Evolutionary conservation across 2,113 vertebrate genomes (phyloP).

Genomic region (Uropsilus gracilis): DNA sequence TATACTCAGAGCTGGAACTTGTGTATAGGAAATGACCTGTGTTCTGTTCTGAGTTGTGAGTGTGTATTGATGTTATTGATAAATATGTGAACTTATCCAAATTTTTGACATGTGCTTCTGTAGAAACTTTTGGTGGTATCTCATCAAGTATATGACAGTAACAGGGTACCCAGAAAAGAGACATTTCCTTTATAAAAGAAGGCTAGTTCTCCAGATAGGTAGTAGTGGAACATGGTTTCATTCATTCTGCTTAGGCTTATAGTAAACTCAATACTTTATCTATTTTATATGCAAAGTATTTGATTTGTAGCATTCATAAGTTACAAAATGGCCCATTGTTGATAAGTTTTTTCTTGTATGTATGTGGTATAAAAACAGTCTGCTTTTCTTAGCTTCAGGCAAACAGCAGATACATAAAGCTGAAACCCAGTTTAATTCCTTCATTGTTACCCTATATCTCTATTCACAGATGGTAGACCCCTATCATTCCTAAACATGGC

Average conservation of each 20-base stretch:
- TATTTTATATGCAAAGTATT: not conserved
- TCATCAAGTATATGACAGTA: not conserved
- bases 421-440: not conserved
- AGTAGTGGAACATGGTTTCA: not conserved
- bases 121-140: not conserved
- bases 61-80: not conserved
- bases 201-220: not conserved
- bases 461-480: not conserved
- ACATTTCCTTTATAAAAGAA: not conserved
- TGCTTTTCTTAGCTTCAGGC: not conserved
- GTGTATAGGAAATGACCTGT: not conserved
- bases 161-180: not conserved
- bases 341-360: not conserved
- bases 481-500: not conserved
- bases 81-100: not conserved
- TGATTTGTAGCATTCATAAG: conserved; percentile 19
- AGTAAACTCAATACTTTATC: not conserved
- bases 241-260: not conserved
- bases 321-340: not conserved
- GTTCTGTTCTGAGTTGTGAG: not conserved
- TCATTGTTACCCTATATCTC: not conserved
- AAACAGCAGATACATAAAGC: conserved; percentile 37
- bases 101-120: not conserved
- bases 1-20: not conserved
- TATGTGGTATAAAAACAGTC: not conserved